Conservation (phyloP, 2,113 vertebrate species). For the Parus major region DNA sequence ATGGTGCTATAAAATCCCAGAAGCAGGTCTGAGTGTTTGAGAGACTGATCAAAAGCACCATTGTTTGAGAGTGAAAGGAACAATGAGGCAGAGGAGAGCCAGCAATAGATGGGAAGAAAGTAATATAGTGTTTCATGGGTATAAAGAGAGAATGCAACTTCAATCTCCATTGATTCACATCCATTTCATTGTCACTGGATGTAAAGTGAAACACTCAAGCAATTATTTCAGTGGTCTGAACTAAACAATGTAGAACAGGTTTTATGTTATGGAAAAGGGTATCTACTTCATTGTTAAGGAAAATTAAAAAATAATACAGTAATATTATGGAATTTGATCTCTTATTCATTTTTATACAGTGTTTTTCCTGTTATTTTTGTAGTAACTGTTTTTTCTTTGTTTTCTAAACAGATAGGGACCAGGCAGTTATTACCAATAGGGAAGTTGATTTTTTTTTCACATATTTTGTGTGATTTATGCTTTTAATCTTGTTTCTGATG, state of each 20-base stretch:
- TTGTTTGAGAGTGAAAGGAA: not conserved
- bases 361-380: not conserved
- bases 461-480: not conserved
- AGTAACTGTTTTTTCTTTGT: not conserved
- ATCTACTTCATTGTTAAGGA: not conserved
- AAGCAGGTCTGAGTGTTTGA: not conserved
- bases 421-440: not conserved
- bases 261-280: not conserved
- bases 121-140: not conserved
- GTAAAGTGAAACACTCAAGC: not conserved
- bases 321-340: not conserved
- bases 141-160: not conserved
- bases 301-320: not conserved
- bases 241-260: not conserved
- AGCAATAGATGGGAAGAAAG: not conserved
- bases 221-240: not conserved
- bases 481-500: not conserved
- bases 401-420: not conserved
- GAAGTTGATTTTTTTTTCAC: not conserved
- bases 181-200: not conserved
- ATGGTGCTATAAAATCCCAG: not conserved
- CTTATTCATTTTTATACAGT: not conserved
- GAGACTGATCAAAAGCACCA: rapidly evolving
- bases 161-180: not conserved
- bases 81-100: not conserved